These are phyloP conservation scores for Glaucomys volans DNA, from an alignment of 2,113 vertebrate genomes.

Conservation along the genomic window DNA sequence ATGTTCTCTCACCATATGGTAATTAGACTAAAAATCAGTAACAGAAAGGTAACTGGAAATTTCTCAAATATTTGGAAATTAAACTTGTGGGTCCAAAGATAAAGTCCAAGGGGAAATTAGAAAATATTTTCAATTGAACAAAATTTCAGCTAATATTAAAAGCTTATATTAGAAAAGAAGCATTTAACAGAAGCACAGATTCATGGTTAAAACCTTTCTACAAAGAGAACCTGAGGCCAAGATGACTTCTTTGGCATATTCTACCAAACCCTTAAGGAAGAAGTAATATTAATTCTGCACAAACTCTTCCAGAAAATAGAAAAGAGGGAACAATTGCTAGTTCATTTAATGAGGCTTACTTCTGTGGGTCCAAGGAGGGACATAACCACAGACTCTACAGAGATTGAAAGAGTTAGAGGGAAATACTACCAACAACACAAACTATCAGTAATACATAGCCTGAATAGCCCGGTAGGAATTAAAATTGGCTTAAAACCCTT, in stretches of 20 bases:
- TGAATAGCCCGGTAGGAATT: neutral
- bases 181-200: neutral
- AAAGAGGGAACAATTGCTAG: no score
- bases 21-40: neutral
- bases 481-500: conserved; percentile 15
- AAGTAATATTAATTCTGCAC: no score
- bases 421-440: neutral
- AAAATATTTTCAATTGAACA: conserved; percentile 11
- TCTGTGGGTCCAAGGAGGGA: neutral
- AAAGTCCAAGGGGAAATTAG: neutral
- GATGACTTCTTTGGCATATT: no score
- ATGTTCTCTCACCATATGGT: conserved; percentile 2
- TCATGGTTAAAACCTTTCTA: no score
- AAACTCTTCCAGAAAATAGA: no score
- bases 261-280: no score
- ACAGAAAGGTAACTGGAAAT: neutral
- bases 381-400: neutral
- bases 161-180: conserved; percentile 20
- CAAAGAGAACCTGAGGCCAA: no score
- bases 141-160: neutral
- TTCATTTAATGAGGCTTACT: neutral
- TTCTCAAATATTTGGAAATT: conserved; percentile 8
- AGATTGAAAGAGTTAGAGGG: neutral
- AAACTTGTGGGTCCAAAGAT: neutral
- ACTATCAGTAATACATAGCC: neutral